phyloP scores from a whole-genome alignment of 1,140 invertebrate species.

The Lepidostoma basale region DNA sequence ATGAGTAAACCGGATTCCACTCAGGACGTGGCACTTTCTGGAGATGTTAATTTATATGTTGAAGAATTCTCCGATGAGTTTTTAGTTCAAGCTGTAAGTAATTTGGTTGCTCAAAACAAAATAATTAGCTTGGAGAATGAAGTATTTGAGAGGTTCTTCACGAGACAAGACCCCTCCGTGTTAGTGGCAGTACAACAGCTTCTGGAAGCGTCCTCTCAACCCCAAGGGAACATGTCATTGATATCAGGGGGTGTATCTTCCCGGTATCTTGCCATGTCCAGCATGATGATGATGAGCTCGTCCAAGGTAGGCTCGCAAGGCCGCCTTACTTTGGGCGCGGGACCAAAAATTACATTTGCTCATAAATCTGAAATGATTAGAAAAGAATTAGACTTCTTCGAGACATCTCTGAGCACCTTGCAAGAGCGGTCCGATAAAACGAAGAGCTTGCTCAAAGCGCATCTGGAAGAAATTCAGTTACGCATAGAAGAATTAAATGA shows the following conservation, averaged over 20 bases:
- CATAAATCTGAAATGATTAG: slow-evolving; percentile 56
- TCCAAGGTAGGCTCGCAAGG: slow-evolving; percentile 52
- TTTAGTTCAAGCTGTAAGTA: slow-evolving; percentile 51
- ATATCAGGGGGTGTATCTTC: slow-evolving; percentile 44
- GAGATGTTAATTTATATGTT: slow-evolving; percentile 46
- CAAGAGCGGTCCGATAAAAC: slow-evolving; percentile 50
- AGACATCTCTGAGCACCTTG: slow-evolving; percentile 48
- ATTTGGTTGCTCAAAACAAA: slow-evolving; percentile 51
- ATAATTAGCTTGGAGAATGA: slow-evolving; percentile 54
- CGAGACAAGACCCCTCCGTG: slow-evolving; percentile 52
- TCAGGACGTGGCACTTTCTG: background rate
- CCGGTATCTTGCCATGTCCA: slow-evolving; percentile 28
- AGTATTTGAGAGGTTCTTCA: slow-evolving; percentile 53
- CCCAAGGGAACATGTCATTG: background rate
- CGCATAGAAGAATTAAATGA: slow-evolving; percentile 20
- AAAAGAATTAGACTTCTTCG: slow-evolving; percentile 57
- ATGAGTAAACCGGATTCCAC: background rate
- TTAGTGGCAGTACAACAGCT: slow-evolving; percentile 55
- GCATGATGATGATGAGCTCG: slow-evolving; percentile 46
- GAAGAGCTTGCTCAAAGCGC: slow-evolving; percentile 53
- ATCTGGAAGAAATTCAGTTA: slow-evolving; percentile 58
- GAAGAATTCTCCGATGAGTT: slow-evolving; percentile 53
- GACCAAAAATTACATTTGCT: slow-evolving; percentile 52
- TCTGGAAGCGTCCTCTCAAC: slow-evolving; percentile 52
- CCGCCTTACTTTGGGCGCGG: slow-evolving; percentile 49